Evolutionary conservation across 2,797 vertebrate genomes (phyloP).

Genomic region (Dicrostonyx torquatus): DNA sequence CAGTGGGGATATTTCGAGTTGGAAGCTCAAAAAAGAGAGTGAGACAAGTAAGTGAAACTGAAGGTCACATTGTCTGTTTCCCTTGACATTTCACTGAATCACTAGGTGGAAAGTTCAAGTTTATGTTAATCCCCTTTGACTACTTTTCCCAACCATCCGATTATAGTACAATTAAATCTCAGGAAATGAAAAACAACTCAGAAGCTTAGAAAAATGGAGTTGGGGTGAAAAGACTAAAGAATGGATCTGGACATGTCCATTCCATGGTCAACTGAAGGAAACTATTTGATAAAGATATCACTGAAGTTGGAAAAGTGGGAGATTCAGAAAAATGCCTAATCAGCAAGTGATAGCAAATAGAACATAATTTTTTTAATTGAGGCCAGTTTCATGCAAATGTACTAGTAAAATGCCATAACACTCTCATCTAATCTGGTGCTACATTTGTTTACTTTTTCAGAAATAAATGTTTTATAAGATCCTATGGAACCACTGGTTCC

Average conservation of each 20-base stretch:
- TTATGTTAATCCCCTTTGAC: neutral
- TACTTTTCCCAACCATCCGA: neutral
- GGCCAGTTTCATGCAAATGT: neutral
- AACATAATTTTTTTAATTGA: neutral
- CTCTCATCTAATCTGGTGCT: neutral
- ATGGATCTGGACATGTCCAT: neutral
- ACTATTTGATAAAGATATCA: conserved; percentile 5
- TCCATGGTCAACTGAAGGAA: neutral
- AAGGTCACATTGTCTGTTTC: neutral
- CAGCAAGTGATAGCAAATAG: neutral
- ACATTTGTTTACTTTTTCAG: neutral
- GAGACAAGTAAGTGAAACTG: conserved; percentile 91
- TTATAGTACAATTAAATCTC: conserved; percentile 5
- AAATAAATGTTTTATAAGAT: conserved; percentile 2
- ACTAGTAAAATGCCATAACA: neutral
- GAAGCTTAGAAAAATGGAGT: conserved; percentile 1
- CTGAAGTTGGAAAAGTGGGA: neutral
- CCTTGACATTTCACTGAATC: neutral
- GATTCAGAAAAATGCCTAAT: neutral
- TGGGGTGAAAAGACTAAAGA: neutral
- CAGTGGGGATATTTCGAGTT: conserved; percentile 98
- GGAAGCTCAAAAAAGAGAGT: conserved; percentile 99
- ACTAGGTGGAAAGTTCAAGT: neutral
- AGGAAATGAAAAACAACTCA: conserved; percentile 31
- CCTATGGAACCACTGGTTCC: neutral